phyloP scores from a whole-genome alignment of 2,888 invertebrate species.

The Archips crataeganus region DNA sequence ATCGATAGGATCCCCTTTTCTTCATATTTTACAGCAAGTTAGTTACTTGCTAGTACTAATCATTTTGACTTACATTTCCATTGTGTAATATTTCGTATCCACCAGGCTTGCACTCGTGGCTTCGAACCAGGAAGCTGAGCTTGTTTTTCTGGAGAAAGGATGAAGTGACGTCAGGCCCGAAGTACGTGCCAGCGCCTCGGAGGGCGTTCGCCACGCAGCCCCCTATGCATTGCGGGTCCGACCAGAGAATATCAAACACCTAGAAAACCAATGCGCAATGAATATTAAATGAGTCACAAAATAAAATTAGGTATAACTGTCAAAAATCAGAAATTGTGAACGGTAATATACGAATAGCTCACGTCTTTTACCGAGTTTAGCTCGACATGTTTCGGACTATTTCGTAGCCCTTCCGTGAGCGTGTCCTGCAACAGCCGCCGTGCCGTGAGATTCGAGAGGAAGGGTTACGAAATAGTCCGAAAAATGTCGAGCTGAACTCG shows the following conservation, averaged over 20 bases:
- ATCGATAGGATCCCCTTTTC: too few species aligned
- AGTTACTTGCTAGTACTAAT: neutral
- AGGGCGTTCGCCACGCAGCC: constrained; percentile 94
- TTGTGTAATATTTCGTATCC: constrained; percentile 96
- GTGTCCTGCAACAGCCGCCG: too few species aligned
- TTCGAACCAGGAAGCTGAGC: constrained; percentile 92
- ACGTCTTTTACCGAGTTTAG: too few species aligned
- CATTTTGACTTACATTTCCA: constrained; percentile 87
- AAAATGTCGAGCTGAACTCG: too few species aligned
- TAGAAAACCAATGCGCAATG: constrained; percentile 61
- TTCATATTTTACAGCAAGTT: too few species aligned
- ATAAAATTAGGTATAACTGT: too few species aligned
- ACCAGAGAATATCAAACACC: constrained; percentile 98
- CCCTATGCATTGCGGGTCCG: constrained; percentile 93
- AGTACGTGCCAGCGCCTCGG: constrained; percentile 96
- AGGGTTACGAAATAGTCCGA: too few species aligned
- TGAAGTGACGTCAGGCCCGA: constrained; percentile 95
- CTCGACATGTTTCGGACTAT: too few species aligned
- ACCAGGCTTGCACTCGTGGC: constrained; percentile 97
- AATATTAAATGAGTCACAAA: neutral
- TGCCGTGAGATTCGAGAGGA: too few species aligned
- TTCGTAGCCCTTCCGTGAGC: too few species aligned
- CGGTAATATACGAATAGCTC: too few species aligned
- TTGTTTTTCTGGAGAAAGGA: constrained; percentile 92
- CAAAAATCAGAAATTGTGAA: too few species aligned